Evolutionary conservation across 1,140 invertebrate species (phyloP).

Genomic region (Agrypnia vestita): DNA sequence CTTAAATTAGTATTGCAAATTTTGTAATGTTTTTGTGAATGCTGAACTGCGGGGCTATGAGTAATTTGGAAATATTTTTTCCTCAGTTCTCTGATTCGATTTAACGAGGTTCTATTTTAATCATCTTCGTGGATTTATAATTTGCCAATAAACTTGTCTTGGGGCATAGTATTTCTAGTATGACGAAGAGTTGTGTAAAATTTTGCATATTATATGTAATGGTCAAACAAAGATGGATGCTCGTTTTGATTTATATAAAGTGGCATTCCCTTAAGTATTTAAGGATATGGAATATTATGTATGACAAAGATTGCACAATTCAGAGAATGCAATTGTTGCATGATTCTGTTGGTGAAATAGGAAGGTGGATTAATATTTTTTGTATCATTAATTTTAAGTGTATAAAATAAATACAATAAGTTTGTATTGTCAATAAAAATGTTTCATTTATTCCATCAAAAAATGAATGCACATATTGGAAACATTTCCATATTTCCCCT

Average conservation of each 20-base stretch:
- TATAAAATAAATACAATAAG: slow-evolving; percentile 18
- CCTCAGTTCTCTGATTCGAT: too few species aligned
- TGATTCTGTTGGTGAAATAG: neutral
- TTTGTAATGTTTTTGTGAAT: too few species aligned
- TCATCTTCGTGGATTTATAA: too few species aligned
- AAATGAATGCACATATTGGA: neutral
- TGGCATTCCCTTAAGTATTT: slow-evolving; percentile 4
- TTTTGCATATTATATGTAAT: neutral
- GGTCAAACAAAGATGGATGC: neutral
- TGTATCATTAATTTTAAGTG: neutral
- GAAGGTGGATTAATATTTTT: slow-evolving; percentile 22
- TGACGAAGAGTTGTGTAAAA: neutral
- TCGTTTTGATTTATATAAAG: neutral
- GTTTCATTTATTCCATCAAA: neutral
- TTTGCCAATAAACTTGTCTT: neutral
- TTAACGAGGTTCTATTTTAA: too few species aligned
- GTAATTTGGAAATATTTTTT: too few species aligned
- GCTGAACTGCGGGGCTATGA: too few species aligned
- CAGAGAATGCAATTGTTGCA: neutral
- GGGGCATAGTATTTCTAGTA: slow-evolving; percentile 8
- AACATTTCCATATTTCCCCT: too few species aligned
- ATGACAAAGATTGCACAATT: neutral
- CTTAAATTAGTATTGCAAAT: too few species aligned
- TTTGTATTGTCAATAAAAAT: slow-evolving; percentile 1
- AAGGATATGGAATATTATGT: neutral